Evolutionary conservation across 2,113 vertebrate genomes (phyloP).

Genomic region (Galbula dea): DNA sequence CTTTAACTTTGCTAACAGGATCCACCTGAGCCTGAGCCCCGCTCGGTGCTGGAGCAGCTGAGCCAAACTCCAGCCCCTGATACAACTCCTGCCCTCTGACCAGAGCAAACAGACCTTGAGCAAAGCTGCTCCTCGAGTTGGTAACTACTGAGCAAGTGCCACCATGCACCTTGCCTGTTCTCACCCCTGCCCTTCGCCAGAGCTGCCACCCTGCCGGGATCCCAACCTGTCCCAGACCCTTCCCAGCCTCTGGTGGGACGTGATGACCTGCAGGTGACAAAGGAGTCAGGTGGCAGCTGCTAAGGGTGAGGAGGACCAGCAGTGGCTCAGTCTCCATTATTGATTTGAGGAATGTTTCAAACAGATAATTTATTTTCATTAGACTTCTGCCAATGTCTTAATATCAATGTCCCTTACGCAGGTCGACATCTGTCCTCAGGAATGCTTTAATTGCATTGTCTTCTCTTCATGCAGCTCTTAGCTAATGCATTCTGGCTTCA

Average conservation of each 20-base stretch:
- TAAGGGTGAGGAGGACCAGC: fast-evolving
- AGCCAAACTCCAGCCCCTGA: neutral
- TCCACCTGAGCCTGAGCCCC: neutral
- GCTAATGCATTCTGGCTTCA: constrained; percentile 51
- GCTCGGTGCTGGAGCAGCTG: neutral
- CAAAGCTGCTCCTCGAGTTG: neutral
- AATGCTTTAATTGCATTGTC: constrained; percentile 59
- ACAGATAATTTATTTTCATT: constrained; percentile 59
- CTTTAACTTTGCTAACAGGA: neutral
- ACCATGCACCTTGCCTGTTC: neutral
- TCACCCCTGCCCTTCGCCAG: neutral
- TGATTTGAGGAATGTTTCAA: constrained; percentile 30
- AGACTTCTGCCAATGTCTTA: constrained; percentile 5
- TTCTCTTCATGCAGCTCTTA: neutral
- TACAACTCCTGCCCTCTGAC: neutral
- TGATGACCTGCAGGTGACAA: neutral
- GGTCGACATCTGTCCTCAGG: constrained; percentile 48
- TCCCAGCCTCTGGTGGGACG: fast-evolving
- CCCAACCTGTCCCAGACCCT: fast-evolving
- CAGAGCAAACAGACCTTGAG: neutral
- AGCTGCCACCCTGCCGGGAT: fast-evolving
- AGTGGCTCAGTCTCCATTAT: neutral
- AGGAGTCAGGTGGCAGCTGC: neutral
- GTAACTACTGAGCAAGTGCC: too few relatives aligned
- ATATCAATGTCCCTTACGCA: neutral